These are phyloP conservation scores for Mola mola DNA, from an alignment of 2,113 vertebrate species.

Conservation along the genomic window DNA sequence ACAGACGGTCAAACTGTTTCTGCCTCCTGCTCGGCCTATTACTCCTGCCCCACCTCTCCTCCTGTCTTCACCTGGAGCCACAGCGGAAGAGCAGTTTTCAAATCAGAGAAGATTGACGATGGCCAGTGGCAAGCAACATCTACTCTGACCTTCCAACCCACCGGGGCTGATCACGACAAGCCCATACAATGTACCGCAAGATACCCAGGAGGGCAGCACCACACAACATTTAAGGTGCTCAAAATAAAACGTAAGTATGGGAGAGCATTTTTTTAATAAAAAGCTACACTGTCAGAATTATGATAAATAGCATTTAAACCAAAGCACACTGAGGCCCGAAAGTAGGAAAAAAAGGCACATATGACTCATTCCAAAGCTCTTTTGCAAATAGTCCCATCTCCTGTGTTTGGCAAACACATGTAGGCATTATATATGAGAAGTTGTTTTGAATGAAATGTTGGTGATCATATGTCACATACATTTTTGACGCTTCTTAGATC, in stretches of 20 bases:
- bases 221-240: constrained; percentile 18
- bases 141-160: constrained; percentile 63
- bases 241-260: constrained; percentile 72
- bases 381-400: too few relatives aligned
- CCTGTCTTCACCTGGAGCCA: constrained; percentile 75
- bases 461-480: background rate
- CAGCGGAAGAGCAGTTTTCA: constrained; percentile 26
- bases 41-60: constrained; percentile 68
- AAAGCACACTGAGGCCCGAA: too few relatives aligned
- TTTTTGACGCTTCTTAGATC: background rate
- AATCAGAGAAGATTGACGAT: constrained; percentile 2
- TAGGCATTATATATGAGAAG: too few relatives aligned
- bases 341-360: too few relatives aligned
- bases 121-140: constrained; percentile 65
- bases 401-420: too few relatives aligned
- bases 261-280: too few relatives aligned
- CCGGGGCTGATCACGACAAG: constrained; percentile 55
- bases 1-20: constrained; percentile 21
- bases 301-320: too few relatives aligned
- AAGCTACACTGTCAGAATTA: too few relatives aligned
- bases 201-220: constrained; percentile 30
- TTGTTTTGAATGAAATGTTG: too few relatives aligned
- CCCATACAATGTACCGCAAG: constrained; percentile 56
- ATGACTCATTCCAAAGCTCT: too few relatives aligned
- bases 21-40: constrained; percentile 64